A percentile compares a stretch with the other conserved stretches of the same genome.
These are phyloP conservation scores for Drosophila anomelani DNA, from an alignment of 2,888 invertebrate genomes.

Conservation along the genomic window DNA sequence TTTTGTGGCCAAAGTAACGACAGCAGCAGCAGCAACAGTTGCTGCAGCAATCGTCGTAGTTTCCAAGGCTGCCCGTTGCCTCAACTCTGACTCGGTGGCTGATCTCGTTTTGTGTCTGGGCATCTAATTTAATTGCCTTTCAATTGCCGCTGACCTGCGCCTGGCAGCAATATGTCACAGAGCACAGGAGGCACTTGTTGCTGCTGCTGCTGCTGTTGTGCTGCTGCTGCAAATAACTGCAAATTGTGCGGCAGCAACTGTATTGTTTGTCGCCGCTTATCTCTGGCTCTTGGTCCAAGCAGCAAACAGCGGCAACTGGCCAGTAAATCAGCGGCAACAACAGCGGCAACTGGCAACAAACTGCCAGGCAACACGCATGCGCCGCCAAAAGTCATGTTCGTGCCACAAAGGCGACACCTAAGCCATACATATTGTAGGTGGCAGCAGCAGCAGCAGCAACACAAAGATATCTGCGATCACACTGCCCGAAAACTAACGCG, in stretches of 20 bases:
- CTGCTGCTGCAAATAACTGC: conserved; percentile 69
- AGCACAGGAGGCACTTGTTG: conserved; percentile 46
- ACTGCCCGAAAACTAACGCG: conserved; percentile 37
- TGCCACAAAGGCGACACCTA: conserved; percentile 77
- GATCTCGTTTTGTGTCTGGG: conserved; percentile 48
- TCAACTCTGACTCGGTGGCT: conserved; percentile 25
- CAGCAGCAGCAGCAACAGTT: conserved; percentile 22
- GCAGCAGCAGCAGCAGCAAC: conserved; percentile 45
- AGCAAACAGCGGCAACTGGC: conserved; percentile 50
- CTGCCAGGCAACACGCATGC: conserved; percentile 80
- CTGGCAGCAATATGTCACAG: conserved; percentile 74
- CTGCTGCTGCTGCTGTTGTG: conserved; percentile 38
- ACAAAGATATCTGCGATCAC: conserved; percentile 50
- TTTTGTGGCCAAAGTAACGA: conserved; percentile 60
- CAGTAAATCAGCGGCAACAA: conserved; percentile 74
- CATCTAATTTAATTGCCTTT: conserved; percentile 76
- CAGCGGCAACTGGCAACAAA: conserved; percentile 63
- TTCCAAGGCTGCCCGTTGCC: conserved; percentile 22
- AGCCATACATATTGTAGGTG: conserved; percentile 78
- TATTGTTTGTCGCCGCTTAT: conserved; percentile 75
- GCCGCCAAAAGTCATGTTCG: conserved; percentile 79
- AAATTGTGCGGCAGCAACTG: conserved; percentile 73
- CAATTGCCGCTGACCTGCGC: conserved; percentile 70
- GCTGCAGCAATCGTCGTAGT: conserved; percentile 8
- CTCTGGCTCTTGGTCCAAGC: conserved; percentile 22